Base-by-base conservation (phyloP, 2,888 invertebrate species). In the Agrypnus murinus region DNA sequence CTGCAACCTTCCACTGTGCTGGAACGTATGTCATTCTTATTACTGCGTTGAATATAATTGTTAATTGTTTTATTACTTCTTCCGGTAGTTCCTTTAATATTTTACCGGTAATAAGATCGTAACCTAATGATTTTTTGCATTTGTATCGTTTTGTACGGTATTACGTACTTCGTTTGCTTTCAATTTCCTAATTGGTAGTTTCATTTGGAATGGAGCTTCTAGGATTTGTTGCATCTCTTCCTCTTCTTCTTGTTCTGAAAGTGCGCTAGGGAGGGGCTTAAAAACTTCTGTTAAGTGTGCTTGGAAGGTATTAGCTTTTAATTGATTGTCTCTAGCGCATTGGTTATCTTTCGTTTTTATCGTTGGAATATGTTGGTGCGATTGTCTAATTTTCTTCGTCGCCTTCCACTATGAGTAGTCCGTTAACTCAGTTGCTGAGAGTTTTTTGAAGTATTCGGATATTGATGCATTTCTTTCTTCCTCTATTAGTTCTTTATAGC, bases 1-100 rank as follows among this genome's bases (percentile, higher is more conserved):
- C 60, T 0, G 78, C 79, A 3, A 77, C 71, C 12, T 77, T 75
- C 8, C 69, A 68, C 34, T 74, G 62, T 69, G 74, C 60, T 15
- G 75, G 64, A 53, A 53, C 32, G 53, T 53, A 48, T 17, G 4
- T 48, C 31, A 48, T 31, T 48, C 32, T 32, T 50, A 50, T 50
- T 50, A 50, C 50, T 25, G 3, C 50, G 46, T 62, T 62, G n/a
- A 46, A 46, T 63, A 40, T 2, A 1, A 48, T 48, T 48, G 36
- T 53, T 53, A 53, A 32, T 4, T 53, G 53, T 34, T 34, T 53
- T 53, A 36, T 53, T 34, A 10, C 53, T 32, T 53, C 53, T 12
- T 53, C 53, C 34, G 53, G 53, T 6, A 53, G 9, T 53, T 48
- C 48, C 19, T 48, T 48, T 15, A 3, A 12, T 53, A 53, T 53